These are phyloP conservation scores for Arbacia lixula DNA, from an alignment of 53 echinoderm and acorn worm genomes.

Conservation along the genomic window DNA sequence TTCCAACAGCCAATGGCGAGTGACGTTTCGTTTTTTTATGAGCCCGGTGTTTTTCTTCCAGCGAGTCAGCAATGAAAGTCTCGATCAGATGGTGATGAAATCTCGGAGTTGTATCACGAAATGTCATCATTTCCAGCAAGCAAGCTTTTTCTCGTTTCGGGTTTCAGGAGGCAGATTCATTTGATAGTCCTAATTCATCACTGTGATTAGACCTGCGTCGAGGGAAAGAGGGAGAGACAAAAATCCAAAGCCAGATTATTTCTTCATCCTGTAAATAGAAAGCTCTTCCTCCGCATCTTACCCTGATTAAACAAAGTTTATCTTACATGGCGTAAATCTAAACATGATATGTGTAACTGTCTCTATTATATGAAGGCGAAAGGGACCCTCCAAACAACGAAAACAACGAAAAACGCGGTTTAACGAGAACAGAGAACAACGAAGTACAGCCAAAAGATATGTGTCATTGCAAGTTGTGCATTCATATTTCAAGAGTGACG, in stretches of 20 bases:
- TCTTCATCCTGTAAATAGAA: too few species aligned
- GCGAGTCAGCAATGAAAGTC: not conserved
- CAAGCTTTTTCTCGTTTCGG: constrained; percentile 7
- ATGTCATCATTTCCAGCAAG: constrained; percentile 30
- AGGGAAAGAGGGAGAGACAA: not conserved
- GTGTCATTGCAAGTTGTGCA: too few species aligned
- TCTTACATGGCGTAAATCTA: too few species aligned
- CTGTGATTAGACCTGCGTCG: constrained; percentile 23
- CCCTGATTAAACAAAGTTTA: not conserved
- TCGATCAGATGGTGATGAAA: constrained; percentile 28
- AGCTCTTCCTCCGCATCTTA: not conserved
- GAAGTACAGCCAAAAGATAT: too few species aligned
- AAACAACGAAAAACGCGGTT: too few species aligned
- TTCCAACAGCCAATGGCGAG: not conserved
- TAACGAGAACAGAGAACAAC: too few species aligned
- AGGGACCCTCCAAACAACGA: too few species aligned
- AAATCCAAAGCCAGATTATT: too few species aligned
- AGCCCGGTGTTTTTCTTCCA: constrained; percentile 6
- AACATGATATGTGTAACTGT: too few species aligned
- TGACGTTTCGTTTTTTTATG: not conserved
- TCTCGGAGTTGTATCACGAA: constrained; percentile 13
- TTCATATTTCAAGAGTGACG: too few species aligned
- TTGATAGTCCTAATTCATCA: constrained; percentile 41
- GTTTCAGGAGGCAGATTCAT: constrained; percentile 11
- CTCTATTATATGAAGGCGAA: too few species aligned